phyloP scores from a whole-genome alignment of 2,797 vertebrate species.

The Buceros bicornis region DNA sequence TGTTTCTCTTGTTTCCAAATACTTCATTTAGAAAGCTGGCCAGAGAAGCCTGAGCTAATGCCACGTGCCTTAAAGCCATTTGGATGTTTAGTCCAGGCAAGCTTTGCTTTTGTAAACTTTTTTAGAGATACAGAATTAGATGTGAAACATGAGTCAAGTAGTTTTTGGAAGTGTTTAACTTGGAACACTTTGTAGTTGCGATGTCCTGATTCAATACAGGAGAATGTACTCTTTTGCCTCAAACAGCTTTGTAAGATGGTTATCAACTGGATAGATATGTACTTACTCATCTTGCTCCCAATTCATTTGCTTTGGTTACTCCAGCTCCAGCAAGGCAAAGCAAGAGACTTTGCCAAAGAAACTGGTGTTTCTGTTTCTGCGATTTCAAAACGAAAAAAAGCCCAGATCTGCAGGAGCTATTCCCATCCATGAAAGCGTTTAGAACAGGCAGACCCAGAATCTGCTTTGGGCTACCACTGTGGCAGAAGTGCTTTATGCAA shows the following conservation, averaged over 20 bases:
- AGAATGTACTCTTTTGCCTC: conserved; percentile 2
- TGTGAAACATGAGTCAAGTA: conserved; percentile 57
- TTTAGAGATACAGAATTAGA: conserved; percentile 65
- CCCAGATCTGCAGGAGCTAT: not conserved
- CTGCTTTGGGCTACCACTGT: not conserved
- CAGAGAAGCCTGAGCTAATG: conserved; percentile 49
- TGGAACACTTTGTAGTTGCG: conserved; percentile 26
- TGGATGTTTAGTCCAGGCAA: conserved; percentile 64
- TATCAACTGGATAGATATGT: conserved; percentile 51
- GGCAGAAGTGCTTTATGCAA: not conserved
- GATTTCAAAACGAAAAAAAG: conserved; percentile 23
- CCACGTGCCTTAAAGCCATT: conserved; percentile 50
- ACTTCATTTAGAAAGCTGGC: conserved; percentile 72
- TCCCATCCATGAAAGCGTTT: not conserved
- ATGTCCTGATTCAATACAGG: conserved; percentile 24
- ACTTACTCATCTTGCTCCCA: conserved; percentile 61
- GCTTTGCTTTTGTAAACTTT: conserved; percentile 67
- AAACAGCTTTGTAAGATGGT: conserved; percentile 51
- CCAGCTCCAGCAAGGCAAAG: conserved; percentile 43
- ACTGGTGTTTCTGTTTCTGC: not conserved
- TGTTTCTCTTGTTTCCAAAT: conserved; percentile 74
- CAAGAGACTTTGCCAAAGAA: conserved; percentile 28
- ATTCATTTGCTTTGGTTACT: conserved; percentile 61
- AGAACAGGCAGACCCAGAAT: not conserved
- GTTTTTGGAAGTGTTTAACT: conserved; percentile 62